Evolutionary conservation across 2,113 vertebrate genomes (phyloP), one percentile per base, ranked within the genome.

Genomic region (Oncorhynchus gorbuscha): DNA sequence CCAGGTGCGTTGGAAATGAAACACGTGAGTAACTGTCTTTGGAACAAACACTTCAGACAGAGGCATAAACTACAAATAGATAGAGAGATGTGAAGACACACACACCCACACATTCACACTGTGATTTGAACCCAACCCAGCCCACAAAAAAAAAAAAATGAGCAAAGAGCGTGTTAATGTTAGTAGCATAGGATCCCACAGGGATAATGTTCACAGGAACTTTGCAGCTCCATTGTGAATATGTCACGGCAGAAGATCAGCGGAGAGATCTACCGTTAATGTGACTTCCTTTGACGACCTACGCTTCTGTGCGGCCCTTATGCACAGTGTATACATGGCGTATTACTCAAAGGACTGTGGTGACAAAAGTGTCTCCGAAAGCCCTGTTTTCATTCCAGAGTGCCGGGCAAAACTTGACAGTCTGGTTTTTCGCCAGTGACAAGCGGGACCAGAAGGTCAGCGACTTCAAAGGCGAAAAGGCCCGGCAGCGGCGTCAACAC

Each of bases 1-100:
- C 85, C 92, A 93, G 91, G 91, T 93, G 91, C 81, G 85, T 85
- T 81, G 85, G 89, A 89, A 92, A 89, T 93, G 89, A 89, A 81
- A 78, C 74, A 84, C 74, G 86, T 92, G 90, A 93, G 86, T 92
- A 93, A 93, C 85, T 85, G 88, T 89, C 86, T 88, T 80, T 55
- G 51, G 13, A 55, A 16, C 59, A 62, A 62, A 62, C 59, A 22
- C 59, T 64, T 11, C 9, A 78, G 83, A 81, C 55, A 80, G 67
- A 76, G 16, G 76, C 62, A 68, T 66, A 71, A 69, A 77, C 66
- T 26, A 28, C 22, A 24, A 64, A 28, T 14, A 4, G 8, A 66
- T 28, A 65, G 68, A 62, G 20, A 24, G 59, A 62, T n/a, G 59
- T 13, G 8, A n/a, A 62, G 59, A 76, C 48, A 49, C 71, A 75